Conservation (phyloP, 92 coral and sea anemone species). For the Palythoa heliodiscus region DNA sequence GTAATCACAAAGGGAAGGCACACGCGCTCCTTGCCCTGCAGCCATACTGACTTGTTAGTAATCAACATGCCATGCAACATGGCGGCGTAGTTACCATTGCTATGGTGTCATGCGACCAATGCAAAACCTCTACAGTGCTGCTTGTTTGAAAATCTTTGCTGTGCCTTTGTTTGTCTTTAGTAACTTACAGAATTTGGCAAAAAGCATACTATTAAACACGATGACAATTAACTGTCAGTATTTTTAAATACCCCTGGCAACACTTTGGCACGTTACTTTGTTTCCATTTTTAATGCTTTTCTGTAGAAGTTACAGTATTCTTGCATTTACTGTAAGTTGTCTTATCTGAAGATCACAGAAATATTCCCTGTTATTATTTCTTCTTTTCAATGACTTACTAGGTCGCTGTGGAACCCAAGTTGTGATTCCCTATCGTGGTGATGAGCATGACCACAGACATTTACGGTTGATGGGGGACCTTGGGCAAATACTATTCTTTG, state of each 20-base stretch:
- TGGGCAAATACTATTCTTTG: slow-evolving; percentile 94
- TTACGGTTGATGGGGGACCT: slow-evolving; percentile 93
- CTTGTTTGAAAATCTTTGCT: too few species aligned
- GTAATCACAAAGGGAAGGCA: slow-evolving; percentile 44
- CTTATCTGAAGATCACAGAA: too few species aligned
- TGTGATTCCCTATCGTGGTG: slow-evolving; percentile 88
- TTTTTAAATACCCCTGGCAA: too few species aligned
- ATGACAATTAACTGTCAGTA: too few species aligned
- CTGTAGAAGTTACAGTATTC: too few species aligned
- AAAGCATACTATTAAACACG: too few species aligned
- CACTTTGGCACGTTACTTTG: too few species aligned
- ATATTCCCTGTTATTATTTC: neutral
- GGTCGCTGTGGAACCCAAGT: slow-evolving; percentile 95
- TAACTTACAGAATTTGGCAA: too few species aligned
- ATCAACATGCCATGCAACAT: neutral
- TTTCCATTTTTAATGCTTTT: too few species aligned
- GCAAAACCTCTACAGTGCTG: slow-evolving; percentile 32
- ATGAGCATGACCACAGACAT: slow-evolving; percentile 87
- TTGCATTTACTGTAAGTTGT: too few species aligned
- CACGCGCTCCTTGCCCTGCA: slow-evolving; percentile 11
- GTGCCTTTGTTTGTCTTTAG: too few species aligned
- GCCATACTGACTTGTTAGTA: slow-evolving; percentile 44
- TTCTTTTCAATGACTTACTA: slow-evolving; percentile 16
- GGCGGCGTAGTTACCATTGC: slow-evolving; percentile 55
- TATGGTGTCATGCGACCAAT: slow-evolving; percentile 47